phyloP scores from a whole-genome alignment of 2,113 vertebrate species.

The Cyprinodon brontotheroides region DNA sequence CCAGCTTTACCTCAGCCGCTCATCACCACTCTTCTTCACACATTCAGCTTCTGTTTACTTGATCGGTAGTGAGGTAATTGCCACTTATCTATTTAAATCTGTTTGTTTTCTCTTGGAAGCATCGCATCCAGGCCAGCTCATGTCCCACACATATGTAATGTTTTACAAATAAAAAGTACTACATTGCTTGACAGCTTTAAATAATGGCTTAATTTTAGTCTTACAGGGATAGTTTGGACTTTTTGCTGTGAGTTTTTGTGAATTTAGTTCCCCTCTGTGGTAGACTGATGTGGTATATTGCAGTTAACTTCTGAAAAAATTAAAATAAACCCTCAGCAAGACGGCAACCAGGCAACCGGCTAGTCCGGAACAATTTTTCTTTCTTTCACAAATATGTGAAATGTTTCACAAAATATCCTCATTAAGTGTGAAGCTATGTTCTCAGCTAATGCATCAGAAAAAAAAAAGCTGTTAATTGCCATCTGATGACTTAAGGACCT shows the following conservation, averaged over 20 bases:
- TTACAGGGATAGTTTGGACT: neutral
- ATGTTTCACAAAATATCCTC: too few relatives aligned
- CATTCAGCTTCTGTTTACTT: constrained; percentile 21
- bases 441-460: neutral
- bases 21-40: constrained; percentile 3
- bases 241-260: neutral
- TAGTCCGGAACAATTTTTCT: too few relatives aligned
- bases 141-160: neutral
- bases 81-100: constrained; percentile 1
- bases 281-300: neutral
- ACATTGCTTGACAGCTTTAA: neutral
- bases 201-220: neutral
- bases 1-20: neutral
- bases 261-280: neutral
- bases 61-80: constrained; percentile 21
- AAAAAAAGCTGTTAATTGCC: neutral
- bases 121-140: neutral
- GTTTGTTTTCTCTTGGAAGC: neutral
- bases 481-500: neutral
- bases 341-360: too few relatives aligned
- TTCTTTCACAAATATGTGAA: too few relatives aligned
- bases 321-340: too few relatives aligned
- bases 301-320: too few relatives aligned
- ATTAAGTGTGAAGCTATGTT: neutral
- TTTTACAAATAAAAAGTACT: neutral